Evolutionary conservation across 2,113 vertebrate genomes (phyloP), one percentile per base, ranked within the genome.

Genomic region (Felis chaus): DNA sequence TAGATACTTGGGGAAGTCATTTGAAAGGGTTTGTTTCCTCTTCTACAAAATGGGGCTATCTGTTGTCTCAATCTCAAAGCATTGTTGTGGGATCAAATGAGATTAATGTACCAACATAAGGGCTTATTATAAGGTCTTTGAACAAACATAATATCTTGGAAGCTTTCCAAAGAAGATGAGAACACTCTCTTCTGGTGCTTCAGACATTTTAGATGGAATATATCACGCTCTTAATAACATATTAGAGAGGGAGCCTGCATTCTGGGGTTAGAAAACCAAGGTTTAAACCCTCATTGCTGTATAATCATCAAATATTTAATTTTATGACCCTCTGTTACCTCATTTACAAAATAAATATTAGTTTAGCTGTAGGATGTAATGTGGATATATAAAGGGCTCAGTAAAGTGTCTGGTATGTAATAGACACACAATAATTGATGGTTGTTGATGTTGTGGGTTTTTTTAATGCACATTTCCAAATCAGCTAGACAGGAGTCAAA

Each of bases 391-490:
- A 76, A 82, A 76, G 12, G 23, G 9, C 31, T 33, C 14, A 87
- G 33, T 53, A 45, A 89, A 83, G 11, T 80, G 18, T 69, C 65
- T 81, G 31, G 66, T 29, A 69, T 39, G 6, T 80, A 73, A 89
- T 18, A 82, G 29, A n/a, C 50, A 96, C 33, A 84, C 83, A 93
- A 2, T 91, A 88, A 76, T 68, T 31, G 3, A 65, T 48, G 41
- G 29, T 25, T 79, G 9, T 50, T 86, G 78, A 88, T 41, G 9
- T 23, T 31, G 41, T 55, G 48, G n/a, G 19, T 79, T 3, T 53
- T 53, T 95, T 93, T 55, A 80, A 88, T 18, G 69, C 21, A 76
- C n/a, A 81, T 80, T 95, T 96, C 50, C 29, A 78, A 91, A 94
- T 68, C 63, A 93, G 81, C 80, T 74, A 31, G 39, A 84, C 0